These are phyloP conservation scores for Triops longicaudatus DNA, from an alignment of 1,140 invertebrate species.

Conservation along the genomic window DNA sequence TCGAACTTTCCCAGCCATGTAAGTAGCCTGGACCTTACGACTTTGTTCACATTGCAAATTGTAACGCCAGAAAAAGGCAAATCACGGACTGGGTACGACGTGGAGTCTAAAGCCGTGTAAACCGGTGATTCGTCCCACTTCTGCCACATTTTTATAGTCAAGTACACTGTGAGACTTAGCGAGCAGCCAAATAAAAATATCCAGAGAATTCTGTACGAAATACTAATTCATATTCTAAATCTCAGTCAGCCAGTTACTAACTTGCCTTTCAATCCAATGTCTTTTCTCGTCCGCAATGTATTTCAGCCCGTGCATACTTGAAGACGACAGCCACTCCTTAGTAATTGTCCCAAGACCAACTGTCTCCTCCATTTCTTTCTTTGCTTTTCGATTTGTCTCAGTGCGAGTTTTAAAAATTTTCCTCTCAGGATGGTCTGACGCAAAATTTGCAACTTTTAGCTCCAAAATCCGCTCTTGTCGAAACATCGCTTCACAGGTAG, in stretches of 20 bases:
- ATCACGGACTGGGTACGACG: constrained; percentile 57
- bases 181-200: background rate
- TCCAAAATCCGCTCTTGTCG: no score
- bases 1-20: background rate
- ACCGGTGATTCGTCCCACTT: constrained; percentile 27
- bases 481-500: no score
- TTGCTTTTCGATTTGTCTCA: background rate
- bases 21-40: constrained; percentile 37
- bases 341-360: background rate
- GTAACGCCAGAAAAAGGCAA: constrained; percentile 60
- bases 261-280: constrained; percentile 24
- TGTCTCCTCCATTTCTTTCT: background rate
- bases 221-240: background rate
- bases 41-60: constrained; percentile 54
- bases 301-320: constrained; percentile 28
- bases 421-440: background rate
- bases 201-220: constrained; percentile 20
- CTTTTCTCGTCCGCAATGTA: constrained; percentile 28
- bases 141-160: constrained; percentile 19
- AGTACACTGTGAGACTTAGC: constrained; percentile 12
- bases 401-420: background rate
- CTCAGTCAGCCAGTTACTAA: background rate
- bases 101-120: constrained; percentile 47
- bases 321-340: background rate
- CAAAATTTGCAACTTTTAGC: background rate